phyloP scores from a whole-genome alignment of 2,797 vertebrate species.

The Pangasius krempfi region DNA sequence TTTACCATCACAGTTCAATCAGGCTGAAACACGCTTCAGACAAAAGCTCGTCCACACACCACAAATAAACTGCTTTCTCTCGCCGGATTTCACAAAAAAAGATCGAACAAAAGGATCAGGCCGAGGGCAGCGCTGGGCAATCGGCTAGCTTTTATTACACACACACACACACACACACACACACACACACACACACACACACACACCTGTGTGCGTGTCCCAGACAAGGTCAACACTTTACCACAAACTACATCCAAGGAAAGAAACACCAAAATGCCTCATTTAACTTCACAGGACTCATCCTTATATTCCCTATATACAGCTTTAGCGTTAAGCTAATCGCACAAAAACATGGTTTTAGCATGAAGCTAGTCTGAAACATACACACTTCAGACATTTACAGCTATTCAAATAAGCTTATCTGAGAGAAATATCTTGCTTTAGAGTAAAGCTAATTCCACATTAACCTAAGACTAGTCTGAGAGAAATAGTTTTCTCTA shows the following conservation, averaged over 20 bases:
- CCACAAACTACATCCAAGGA: background rate
- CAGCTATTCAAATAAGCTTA: background rate
- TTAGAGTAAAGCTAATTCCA: background rate
- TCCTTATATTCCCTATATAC: background rate
- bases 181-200: conserved; percentile 18
- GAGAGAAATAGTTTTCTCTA: background rate
- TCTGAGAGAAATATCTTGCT: background rate
- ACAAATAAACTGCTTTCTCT: conserved; percentile 22
- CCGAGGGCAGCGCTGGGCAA: conserved; percentile 3
- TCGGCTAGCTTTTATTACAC: conserved; percentile 6
- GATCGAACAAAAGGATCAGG: conserved; percentile 16
- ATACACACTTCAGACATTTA: background rate
- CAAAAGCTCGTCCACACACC: background rate
- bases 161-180: conserved; percentile 12
- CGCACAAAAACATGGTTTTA: background rate
- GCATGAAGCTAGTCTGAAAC: background rate
- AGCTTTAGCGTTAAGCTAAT: background rate
- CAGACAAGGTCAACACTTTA: conserved; percentile 15
- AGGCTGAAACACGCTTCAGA: conserved; percentile 19
- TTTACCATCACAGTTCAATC: conserved; percentile 21
- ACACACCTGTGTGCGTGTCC: background rate
- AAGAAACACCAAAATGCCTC: background rate
- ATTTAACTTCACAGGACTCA: background rate
- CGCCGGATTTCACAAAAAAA: background rate
- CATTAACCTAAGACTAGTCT: background rate